Conservation (phyloP, 2,888 invertebrate species). For the Tetanocera ferruginea region DNA sequence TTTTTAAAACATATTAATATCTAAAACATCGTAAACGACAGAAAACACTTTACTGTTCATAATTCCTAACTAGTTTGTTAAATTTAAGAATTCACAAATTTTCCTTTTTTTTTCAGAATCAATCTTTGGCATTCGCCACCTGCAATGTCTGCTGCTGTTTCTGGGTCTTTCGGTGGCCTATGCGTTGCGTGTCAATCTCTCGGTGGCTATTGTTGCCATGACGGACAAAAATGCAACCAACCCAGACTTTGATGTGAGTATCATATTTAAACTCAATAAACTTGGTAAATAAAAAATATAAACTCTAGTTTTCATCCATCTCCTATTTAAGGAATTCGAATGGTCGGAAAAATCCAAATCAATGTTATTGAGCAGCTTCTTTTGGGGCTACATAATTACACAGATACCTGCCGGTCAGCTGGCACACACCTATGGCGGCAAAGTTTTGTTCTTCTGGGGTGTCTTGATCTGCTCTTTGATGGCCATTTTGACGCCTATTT, state of each 20-base stretch:
- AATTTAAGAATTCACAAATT: too few relatives aligned
- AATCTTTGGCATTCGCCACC: slow-evolving; percentile 74
- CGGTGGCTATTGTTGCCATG: slow-evolving; percentile 83
- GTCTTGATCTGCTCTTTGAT: slow-evolving; percentile 76
- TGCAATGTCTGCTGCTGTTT: slow-evolving; percentile 76
- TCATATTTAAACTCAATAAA: too few relatives aligned
- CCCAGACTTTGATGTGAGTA: slow-evolving; percentile 62
- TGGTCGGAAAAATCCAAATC: slow-evolving; percentile 75
- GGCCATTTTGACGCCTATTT: slow-evolving; percentile 77
- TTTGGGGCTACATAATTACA: slow-evolving; percentile 78
- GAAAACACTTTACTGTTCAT: too few relatives aligned
- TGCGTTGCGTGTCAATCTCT: slow-evolving; percentile 77
- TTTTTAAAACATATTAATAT: too few relatives aligned
- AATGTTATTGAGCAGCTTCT: slow-evolving; percentile 76
- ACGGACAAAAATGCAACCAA: slow-evolving; percentile 71
- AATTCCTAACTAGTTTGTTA: too few relatives aligned
- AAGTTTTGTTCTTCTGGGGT: slow-evolving; percentile 73
- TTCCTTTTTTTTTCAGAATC: slow-evolving; percentile 53
- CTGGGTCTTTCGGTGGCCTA: slow-evolving; percentile 75
- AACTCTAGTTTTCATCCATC: too few relatives aligned
- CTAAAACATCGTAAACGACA: too few relatives aligned
- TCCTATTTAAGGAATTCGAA: slow-evolving; percentile 71
- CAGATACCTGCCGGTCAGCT: slow-evolving; percentile 79
- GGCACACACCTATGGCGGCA: slow-evolving; percentile 80
- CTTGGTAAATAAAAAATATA: too few relatives aligned